phyloP scores from a whole-genome alignment of 2,888 invertebrate genomes.

The Acronicta aceris region DNA sequence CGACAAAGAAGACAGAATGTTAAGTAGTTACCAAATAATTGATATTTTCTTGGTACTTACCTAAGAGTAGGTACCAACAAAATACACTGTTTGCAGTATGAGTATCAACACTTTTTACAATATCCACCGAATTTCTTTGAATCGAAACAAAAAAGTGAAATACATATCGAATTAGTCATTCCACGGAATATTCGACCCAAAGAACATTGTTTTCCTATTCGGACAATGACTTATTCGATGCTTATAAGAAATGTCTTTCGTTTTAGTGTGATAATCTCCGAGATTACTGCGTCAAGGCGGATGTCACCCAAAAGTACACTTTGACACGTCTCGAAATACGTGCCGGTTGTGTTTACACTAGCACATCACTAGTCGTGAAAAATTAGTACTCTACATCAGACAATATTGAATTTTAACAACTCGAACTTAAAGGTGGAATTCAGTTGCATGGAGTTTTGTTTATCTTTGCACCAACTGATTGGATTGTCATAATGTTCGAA shows the following conservation, averaged over 20 bases:
- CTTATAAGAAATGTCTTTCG: slow-evolving; percentile 71
- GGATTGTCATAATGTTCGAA: slow-evolving; percentile 60
- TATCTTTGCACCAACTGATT: slow-evolving; percentile 51
- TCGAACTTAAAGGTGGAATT: slow-evolving; percentile 16
- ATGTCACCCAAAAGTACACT: slow-evolving; percentile 74
- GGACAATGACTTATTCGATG: slow-evolving; percentile 74
- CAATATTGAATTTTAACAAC: slow-evolving; percentile 21
- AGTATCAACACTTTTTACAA: not conserved
- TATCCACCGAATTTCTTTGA: not conserved
- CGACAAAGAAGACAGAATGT: no score
- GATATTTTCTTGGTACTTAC: no score
- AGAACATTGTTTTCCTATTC: slow-evolving; percentile 63
- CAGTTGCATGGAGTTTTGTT: slow-evolving; percentile 15
- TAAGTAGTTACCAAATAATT: no score
- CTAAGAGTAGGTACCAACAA: no score
- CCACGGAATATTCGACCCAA: slow-evolving; percentile 52
- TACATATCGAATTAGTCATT: slow-evolving; percentile 43
- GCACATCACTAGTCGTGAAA: slow-evolving; percentile 67
- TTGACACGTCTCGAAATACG: slow-evolving; percentile 79
- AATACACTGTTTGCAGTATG: no score
- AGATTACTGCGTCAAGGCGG: slow-evolving; percentile 80
- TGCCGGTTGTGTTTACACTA: slow-evolving; percentile 76
- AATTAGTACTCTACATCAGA: slow-evolving; percentile 32
- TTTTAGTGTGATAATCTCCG: slow-evolving; percentile 71
- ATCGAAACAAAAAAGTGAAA: slow-evolving; percentile 21